Percentiles rank a stretch among this genome's conserved stretches.
These are phyloP conservation scores for Pardosa pseudoannulata DNA, from an alignment of 2,888 invertebrate genomes.

Conservation along the genomic window DNA sequence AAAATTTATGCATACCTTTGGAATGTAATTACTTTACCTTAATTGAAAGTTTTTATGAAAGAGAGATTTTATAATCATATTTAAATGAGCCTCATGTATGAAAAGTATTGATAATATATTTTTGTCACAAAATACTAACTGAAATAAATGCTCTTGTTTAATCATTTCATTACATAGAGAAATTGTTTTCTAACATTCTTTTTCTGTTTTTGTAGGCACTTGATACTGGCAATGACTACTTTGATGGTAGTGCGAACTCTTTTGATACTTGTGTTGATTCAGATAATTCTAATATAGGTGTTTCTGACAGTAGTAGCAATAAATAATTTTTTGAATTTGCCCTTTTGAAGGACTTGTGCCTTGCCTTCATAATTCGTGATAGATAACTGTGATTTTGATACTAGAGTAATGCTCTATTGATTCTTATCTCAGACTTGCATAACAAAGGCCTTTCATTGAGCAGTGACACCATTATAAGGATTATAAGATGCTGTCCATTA, in stretches of 20 bases:
- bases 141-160: too few relatives aligned
- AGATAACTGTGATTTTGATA: conserved; percentile 57
- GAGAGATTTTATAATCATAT: too few relatives aligned
- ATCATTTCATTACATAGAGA: too few relatives aligned
- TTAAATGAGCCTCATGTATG: too few relatives aligned
- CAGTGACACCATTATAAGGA: neutral
- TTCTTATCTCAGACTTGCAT: neutral
- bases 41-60: too few relatives aligned
- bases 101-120: too few relatives aligned
- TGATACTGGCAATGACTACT: conserved; percentile 42
- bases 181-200: neutral
- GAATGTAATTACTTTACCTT: too few relatives aligned
- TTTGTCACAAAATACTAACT: too few relatives aligned
- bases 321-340: conserved; percentile 14
- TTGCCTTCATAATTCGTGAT: conserved; percentile 61
- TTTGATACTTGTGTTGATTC: conserved; percentile 50
- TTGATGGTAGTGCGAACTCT: conserved; percentile 39
- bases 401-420: neutral
- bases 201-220: conserved; percentile 38
- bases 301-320: conserved; percentile 23
- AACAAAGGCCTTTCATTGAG: neutral
- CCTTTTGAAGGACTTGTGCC: conserved; percentile 55
- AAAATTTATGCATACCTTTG: too few relatives aligned
- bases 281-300: conserved; percentile 34
- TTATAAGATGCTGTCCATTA: neutral